Percentiles rank a stretch among this genome's conserved stretches.
phyloP scores from a whole-genome alignment of 2,888 invertebrate species.

The Seira ritae region DNA sequence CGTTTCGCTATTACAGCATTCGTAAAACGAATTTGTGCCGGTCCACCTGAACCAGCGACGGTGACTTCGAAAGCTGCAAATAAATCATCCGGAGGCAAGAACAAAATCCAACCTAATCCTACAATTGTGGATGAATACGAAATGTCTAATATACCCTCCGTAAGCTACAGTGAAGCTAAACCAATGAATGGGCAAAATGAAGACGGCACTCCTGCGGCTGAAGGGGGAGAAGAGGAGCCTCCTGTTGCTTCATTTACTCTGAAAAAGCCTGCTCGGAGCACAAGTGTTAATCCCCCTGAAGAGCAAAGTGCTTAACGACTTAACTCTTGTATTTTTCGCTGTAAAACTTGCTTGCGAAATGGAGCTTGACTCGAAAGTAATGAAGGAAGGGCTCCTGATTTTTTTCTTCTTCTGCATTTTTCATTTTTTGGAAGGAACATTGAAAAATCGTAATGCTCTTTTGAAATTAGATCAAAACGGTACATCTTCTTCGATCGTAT shows the following conservation, averaged over 20 bases:
- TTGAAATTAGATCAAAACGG: background rate
- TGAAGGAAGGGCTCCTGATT: background rate
- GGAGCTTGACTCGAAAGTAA: conserved; percentile 40
- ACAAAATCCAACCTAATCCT: conserved; percentile 42
- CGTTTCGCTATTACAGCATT: conserved; percentile 43
- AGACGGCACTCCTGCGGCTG: conserved; percentile 17
- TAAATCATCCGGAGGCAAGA: conserved; percentile 31
- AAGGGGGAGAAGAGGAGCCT: conserved; percentile 55
- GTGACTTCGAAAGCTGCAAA: conserved; percentile 21
- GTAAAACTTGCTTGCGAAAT: conserved; percentile 21
- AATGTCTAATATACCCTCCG: conserved; percentile 49
- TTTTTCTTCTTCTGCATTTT: background rate
- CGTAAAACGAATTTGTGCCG: conserved; percentile 48
- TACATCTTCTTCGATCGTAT: background rate
- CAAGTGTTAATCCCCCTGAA: conserved; percentile 42
- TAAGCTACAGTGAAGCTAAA: conserved; percentile 61
- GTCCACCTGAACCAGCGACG: conserved; percentile 49
- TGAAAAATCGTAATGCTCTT: background rate
- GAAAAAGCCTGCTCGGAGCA: conserved; percentile 52
- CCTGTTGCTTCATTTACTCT: conserved; percentile 60
- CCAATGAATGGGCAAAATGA: conserved; percentile 47
- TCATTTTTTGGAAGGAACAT: conserved; percentile 13
- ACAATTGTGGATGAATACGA: conserved; percentile 59
- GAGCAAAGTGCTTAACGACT: conserved; percentile 26
- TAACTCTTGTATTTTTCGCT: background rate